These are phyloP conservation scores for Climacteris rufus DNA, from an alignment of 2,113 vertebrate genomes.

Conservation along the genomic window DNA sequence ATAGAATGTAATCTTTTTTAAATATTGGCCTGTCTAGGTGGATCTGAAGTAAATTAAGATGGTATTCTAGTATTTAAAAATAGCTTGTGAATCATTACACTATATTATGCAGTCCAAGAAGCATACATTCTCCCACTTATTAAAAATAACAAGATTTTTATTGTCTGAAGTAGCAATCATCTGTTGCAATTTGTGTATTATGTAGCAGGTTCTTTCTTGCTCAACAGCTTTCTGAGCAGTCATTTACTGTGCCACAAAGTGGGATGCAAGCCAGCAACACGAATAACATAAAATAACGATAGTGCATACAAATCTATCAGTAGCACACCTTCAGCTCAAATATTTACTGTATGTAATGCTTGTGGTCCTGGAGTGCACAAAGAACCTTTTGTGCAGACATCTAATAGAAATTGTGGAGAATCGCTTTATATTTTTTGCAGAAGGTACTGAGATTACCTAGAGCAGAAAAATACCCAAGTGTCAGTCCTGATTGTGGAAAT, in stretches of 20 bases:
- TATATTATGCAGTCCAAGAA: neutral
- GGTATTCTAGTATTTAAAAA: neutral
- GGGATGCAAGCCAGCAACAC: neutral
- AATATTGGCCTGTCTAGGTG: neutral
- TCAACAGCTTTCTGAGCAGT: neutral
- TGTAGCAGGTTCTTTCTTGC: neutral
- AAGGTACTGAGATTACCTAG: neutral
- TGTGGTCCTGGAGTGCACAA: slow-evolving; percentile 19
- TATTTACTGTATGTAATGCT: slow-evolving; percentile 40
- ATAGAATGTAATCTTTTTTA: neutral
- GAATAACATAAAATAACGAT: neutral
- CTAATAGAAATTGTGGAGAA: neutral
- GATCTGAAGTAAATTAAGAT: neutral
- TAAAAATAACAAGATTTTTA: neutral
- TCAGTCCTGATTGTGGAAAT: slow-evolving; percentile 1
- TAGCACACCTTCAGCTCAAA: slow-evolving; percentile 51
- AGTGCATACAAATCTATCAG: slow-evolving; percentile 16
- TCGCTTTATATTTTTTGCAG: neutral
- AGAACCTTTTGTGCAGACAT: slow-evolving; percentile 14
- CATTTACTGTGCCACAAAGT: neutral
- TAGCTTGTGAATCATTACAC: neutral
- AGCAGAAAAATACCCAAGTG: neutral
- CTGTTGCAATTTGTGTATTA: neutral
- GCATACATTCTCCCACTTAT: neutral
- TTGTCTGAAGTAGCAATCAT: neutral